A percentile compares a stretch with the other conserved stretches of the same genome.
Conservation (phyloP, 2,888 invertebrate genomes). For the Agriopis marginaria region DNA sequence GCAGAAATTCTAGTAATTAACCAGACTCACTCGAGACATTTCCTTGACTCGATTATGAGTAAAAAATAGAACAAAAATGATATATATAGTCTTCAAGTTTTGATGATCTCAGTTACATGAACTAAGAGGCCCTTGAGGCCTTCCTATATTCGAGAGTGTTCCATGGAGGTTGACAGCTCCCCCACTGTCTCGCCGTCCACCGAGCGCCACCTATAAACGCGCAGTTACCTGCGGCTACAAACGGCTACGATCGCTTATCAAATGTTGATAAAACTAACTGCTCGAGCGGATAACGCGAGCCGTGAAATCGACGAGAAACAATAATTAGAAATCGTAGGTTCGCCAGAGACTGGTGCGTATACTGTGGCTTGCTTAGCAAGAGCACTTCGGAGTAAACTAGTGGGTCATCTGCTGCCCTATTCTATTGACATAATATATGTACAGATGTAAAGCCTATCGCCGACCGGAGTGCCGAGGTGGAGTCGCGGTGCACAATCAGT, state of each 20-base stretch:
- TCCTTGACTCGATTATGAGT: no score
- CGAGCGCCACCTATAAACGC: constrained; percentile 18
- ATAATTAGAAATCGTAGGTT: constrained; percentile 56
- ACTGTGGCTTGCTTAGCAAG: constrained; percentile 35
- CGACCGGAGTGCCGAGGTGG: no score
- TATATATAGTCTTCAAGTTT: no score
- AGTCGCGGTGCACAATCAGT: no score
- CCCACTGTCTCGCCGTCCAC: constrained; percentile 8
- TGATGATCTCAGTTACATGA: no score
- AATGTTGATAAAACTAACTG: constrained; percentile 62
- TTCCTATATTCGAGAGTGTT: no score
- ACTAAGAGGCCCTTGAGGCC: no score
- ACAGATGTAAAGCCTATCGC: no score
- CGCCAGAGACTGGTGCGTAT: constrained; percentile 56
- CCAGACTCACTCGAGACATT: no score
- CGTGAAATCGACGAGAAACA: constrained; percentile 69
- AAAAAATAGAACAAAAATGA: no score
- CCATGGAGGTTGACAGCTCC: not conserved
- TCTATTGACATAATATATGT: no score
- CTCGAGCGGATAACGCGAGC: constrained; percentile 52
- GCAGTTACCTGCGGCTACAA: constrained; percentile 26
- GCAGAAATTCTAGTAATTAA: no score
- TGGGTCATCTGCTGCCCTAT: not conserved
- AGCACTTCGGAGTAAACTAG: not conserved
- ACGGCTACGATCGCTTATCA: constrained; percentile 51